Percentiles rank a stretch among this genome's conserved stretches.
These are phyloP conservation scores for Epinephelus cyanopodus DNA, from an alignment of 2,113 vertebrate genomes.

Conservation along the genomic window DNA sequence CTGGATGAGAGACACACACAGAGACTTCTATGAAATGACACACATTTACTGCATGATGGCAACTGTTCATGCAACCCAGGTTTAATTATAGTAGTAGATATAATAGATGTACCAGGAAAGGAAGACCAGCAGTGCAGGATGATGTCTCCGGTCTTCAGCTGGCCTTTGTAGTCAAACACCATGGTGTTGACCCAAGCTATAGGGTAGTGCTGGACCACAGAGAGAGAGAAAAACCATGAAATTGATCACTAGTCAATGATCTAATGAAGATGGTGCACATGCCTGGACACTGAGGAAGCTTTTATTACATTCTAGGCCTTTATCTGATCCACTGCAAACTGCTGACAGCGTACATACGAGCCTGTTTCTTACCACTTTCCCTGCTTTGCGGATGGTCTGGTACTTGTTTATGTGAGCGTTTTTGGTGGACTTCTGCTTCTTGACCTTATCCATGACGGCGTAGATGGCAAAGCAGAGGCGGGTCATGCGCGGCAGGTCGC, in stretches of 20 bases:
- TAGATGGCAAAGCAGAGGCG: slow-evolving; percentile 97
- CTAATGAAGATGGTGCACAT: not conserved
- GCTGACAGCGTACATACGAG: not conserved
- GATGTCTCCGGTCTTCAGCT: slow-evolving; percentile 92
- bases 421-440: slow-evolving; percentile 95
- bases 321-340: not conserved
- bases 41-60: not conserved
- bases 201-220: slow-evolving; percentile 91
- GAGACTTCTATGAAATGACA: not conserved
- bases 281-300: not conserved
- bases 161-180: slow-evolving; percentile 99
- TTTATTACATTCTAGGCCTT: not conserved
- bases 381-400: slow-evolving; percentile 98
- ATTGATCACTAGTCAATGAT: not conserved
- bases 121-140: slow-evolving; percentile 96
- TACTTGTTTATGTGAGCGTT: slow-evolving; percentile 92
- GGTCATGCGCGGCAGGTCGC: slow-evolving; percentile 96
- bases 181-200: slow-evolving; percentile 99
- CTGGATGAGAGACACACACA: slow-evolving; percentile 75
- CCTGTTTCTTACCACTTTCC: slow-evolving; percentile 92
- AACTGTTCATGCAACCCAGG: not conserved
- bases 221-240: not conserved
- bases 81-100: slow-evolving; percentile 1
- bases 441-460: slow-evolving; percentile 96
- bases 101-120: slow-evolving; percentile 90